These are phyloP conservation scores for Sceloporus undulatus DNA, from an alignment of 2,113 vertebrate species.

Conservation along the genomic window DNA sequence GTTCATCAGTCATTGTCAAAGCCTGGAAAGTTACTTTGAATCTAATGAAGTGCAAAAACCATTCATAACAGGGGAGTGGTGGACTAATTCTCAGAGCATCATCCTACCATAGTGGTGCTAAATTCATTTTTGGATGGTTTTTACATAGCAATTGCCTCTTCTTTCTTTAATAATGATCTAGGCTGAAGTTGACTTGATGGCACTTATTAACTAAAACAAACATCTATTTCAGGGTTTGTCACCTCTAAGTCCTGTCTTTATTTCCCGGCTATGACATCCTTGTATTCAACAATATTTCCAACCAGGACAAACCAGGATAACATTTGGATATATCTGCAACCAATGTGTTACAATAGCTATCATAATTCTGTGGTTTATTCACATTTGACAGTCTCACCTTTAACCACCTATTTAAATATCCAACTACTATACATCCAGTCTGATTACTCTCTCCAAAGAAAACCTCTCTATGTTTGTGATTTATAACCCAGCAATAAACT, in stretches of 20 bases:
- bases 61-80: too few species aligned
- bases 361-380: slow-evolving; percentile 51
- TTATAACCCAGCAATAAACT: slow-evolving; percentile 35
- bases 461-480: slow-evolving; percentile 30
- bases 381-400: slow-evolving; percentile 48
- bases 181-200: too few species aligned
- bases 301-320: slow-evolving; percentile 59
- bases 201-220: too few species aligned
- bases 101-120: neutral
- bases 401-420: slow-evolving; percentile 63
- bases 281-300: slow-evolving; percentile 31
- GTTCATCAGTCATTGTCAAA: neutral
- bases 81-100: neutral
- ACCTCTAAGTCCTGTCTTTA: slow-evolving; percentile 29
- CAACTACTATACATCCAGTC: slow-evolving; percentile 40
- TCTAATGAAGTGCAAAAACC: too few species aligned
- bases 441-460: slow-evolving; percentile 46
- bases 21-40: too few species aligned
- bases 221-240: neutral
- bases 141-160: too few species aligned
- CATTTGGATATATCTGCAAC: slow-evolving; percentile 30
- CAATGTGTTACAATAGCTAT: slow-evolving; percentile 40
- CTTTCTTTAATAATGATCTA: too few species aligned
- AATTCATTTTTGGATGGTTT: neutral
- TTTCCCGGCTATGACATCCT: slow-evolving; percentile 12